Evolutionary conservation across 1,140 invertebrate genomes (phyloP).

Genomic region (Caenorhabditis latens): DNA sequence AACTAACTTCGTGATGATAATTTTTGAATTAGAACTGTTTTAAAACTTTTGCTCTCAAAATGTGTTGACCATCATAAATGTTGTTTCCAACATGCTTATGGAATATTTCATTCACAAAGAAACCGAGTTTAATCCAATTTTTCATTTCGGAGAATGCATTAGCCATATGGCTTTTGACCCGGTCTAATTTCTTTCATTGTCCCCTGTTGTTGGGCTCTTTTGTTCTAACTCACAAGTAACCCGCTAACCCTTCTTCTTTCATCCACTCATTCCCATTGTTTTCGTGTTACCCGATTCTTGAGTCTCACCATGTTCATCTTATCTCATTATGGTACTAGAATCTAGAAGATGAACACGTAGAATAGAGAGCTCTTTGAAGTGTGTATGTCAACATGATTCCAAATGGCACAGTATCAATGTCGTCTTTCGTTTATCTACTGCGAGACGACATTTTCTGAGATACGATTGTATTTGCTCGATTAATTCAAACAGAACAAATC

Average conservation of each 20-base stretch:
- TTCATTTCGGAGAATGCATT: neutral
- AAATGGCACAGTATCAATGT: slow-evolving; percentile 55
- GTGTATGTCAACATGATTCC: slow-evolving; percentile 47
- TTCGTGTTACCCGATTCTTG: neutral
- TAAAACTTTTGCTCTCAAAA: too few relatives aligned
- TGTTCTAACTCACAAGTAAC: slow-evolving; percentile 27
- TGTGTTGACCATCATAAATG: too few relatives aligned
- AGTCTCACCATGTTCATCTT: slow-evolving; percentile 17
- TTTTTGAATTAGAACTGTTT: too few relatives aligned
- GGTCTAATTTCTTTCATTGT: neutral
- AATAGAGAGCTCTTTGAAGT: slow-evolving; percentile 14
- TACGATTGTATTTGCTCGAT: slow-evolving; percentile 52
- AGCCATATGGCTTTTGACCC: slow-evolving; percentile 5
- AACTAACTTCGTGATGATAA: too few relatives aligned
- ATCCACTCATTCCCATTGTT: slow-evolving; percentile 13
- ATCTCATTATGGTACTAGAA: slow-evolving; percentile 39
- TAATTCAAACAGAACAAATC: slow-evolving; percentile 50
- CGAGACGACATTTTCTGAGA: slow-evolving; percentile 15
- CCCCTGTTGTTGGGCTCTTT: neutral
- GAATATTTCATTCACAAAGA: neutral
- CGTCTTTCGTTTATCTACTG: slow-evolving; percentile 47
- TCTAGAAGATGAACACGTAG: slow-evolving; percentile 33
- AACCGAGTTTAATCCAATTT: neutral
- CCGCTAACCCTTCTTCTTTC: slow-evolving; percentile 34
- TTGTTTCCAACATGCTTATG: too few relatives aligned